Evolutionary conservation across 2,888 invertebrate genomes (phyloP), one percentile per base, ranked within the genome.

Genomic region (Xiphydria camelus): DNA sequence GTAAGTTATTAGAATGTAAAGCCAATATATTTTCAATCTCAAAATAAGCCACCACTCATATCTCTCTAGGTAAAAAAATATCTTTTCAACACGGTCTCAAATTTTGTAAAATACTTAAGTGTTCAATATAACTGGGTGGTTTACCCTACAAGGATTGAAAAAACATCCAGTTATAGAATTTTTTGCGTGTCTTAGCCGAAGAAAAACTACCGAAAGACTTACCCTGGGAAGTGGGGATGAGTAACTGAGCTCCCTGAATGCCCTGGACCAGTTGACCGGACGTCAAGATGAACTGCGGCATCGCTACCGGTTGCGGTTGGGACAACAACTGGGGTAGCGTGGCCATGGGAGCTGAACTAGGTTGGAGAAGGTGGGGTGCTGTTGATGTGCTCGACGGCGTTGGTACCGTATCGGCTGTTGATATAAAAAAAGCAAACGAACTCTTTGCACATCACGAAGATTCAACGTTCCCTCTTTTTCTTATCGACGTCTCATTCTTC

Each of bases 191-290:
- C n/a, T n/a, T n/a, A 23, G n/a, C 23, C 23, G 23, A 23, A 7
- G 23, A 10, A 26, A 39, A 10, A 45, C 35, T 22, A 22, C 33
- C 20, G n/a, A 37, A 29, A 22, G 36, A 37, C 66, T 72, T 78
- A 92, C 94, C 94, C 84, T 94, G 93, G 51, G 94, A 92, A 42
- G 95, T 95, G 39, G 95, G 95, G 79, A 96, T 95, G 64, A 95
- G 85, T 45, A 96, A 83, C 73, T 95, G 95, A 34, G 94, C 93
- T 9, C 93, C 93, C 77, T 94, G 94, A 62, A 94, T 92, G 58
- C 93, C 93, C 76, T 93, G 93, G 48, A 92, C 89, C 69, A 94
- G 83, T 77, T 94, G 93, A 41, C 94, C 93, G 47, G 92, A 92
- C 49, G 93, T 92, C 61, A 94, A 81, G 71, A 94, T 91, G 64